Evolutionary conservation across 1,140 invertebrate genomes (phyloP).

Genomic region (Intoshia linei): DNA sequence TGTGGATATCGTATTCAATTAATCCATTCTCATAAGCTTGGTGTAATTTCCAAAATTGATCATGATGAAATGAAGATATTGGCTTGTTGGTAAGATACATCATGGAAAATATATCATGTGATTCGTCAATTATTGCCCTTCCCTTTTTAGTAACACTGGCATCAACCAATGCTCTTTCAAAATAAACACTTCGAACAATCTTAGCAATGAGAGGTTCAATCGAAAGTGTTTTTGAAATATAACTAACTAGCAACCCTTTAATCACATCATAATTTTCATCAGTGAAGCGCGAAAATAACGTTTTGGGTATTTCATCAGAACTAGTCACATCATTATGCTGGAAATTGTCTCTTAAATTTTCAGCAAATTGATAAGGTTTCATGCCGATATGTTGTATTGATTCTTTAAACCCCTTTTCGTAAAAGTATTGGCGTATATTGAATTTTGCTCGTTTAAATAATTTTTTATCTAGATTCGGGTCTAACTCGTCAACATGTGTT

Average conservation of each 20-base stretch:
- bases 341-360: slow-evolving; percentile 79
- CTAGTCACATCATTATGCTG: slow-evolving; percentile 80
- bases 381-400: slow-evolving; percentile 63
- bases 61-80: slow-evolving; percentile 47
- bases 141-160: too few relatives aligned
- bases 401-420: slow-evolving; percentile 25
- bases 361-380: slow-evolving; percentile 70
- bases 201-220: background rate
- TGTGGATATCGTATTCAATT: slow-evolving; percentile 26
- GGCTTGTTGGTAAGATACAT: slow-evolving; percentile 84
- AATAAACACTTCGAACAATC: slow-evolving; percentile 4
- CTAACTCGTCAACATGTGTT: too few relatives aligned
- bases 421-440: slow-evolving; percentile 4
- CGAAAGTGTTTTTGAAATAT: background rate
- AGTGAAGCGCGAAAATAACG: background rate
- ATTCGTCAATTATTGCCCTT: slow-evolving; percentile 34
- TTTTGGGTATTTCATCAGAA: slow-evolving; percentile 40
- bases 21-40: slow-evolving; percentile 50
- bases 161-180: too few relatives aligned
- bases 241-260: background rate
- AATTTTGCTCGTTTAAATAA: slow-evolving; percentile 1
- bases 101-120: slow-evolving; percentile 44
- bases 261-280: background rate
- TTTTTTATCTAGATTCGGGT: background rate
- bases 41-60: slow-evolving; percentile 38